These are phyloP conservation scores for Sicus ferrugineus DNA, from an alignment of 2,888 invertebrate genomes.

Conservation along the genomic window DNA sequence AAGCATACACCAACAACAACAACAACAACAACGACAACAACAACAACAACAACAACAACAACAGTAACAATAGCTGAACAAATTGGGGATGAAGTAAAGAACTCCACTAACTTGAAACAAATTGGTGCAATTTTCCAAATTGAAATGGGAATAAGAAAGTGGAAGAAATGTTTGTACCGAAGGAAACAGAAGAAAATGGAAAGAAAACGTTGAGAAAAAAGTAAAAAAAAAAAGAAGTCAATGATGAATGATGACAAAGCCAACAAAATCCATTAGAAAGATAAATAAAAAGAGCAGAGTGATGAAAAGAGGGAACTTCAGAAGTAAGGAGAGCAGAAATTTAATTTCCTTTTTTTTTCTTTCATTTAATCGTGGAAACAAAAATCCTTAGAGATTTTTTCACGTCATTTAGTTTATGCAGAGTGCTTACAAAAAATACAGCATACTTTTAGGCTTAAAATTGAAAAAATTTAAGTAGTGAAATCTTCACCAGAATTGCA, in stretches of 20 bases:
- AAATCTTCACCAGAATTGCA: neutral
- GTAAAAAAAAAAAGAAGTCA: neutral
- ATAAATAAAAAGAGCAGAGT: no score
- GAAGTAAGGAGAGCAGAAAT: no score
- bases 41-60: neutral
- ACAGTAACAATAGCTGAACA: neutral
- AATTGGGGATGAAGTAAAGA: neutral
- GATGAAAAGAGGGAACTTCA: no score
- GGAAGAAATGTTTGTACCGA: no score
- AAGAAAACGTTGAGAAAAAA: neutral
- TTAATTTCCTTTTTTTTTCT: neutral
- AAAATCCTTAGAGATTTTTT: neutral
- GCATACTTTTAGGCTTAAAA: neutral
- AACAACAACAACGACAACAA: neutral
- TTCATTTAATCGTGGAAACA: neutral
- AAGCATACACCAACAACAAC: neutral
- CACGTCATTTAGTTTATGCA: no score
- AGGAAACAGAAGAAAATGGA: no score
- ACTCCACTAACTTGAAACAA: slow-evolving; percentile 45
- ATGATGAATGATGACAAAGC: neutral
- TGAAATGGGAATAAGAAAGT: slow-evolving; percentile 43
- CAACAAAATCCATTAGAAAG: neutral
- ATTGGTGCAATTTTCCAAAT: slow-evolving; percentile 54
- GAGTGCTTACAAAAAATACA: neutral
- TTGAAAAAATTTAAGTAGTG: neutral